A percentile compares a stretch with the other conserved stretches of the same genome.
These are phyloP conservation scores for Fringilla coelebs DNA, from an alignment of 2,797 vertebrate species.

Conservation along the genomic window DNA sequence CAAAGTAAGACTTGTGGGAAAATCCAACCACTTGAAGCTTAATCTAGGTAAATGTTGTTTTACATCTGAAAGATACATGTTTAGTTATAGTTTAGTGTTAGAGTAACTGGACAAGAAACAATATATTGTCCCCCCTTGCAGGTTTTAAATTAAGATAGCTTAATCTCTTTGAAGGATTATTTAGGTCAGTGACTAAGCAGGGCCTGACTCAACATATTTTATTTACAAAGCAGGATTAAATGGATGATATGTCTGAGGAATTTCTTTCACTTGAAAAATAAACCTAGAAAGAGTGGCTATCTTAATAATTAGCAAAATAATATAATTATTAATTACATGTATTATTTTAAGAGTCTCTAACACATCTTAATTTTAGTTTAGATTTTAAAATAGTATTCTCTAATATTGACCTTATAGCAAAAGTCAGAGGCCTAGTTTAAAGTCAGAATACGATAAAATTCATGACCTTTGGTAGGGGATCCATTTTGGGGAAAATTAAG, in stretches of 20 bases:
- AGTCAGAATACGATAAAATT: neutral
- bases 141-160: neutral
- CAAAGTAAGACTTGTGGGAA: neutral
- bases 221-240: constrained; percentile 18
- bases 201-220: neutral
- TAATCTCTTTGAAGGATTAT: constrained; percentile 30
- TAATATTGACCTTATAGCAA: neutral
- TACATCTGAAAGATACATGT: neutral
- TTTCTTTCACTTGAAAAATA: constrained; percentile 11
- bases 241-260: neutral
- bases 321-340: neutral
- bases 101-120: neutral
- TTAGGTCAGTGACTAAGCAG: constrained; percentile 37
- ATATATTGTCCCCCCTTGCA: neutral
- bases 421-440: neutral
- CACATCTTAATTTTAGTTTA: neutral
- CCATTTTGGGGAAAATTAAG: neutral
- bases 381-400: neutral
- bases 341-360: neutral
- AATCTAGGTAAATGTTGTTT: neutral
- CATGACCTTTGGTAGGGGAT: neutral
- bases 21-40: neutral
- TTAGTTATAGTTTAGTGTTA: neutral
- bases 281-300: neutral
- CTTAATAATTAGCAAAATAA: neutral